Conservation (phyloP, 2,797 vertebrate species). For the Phrynocephalus guinanensis region DNA sequence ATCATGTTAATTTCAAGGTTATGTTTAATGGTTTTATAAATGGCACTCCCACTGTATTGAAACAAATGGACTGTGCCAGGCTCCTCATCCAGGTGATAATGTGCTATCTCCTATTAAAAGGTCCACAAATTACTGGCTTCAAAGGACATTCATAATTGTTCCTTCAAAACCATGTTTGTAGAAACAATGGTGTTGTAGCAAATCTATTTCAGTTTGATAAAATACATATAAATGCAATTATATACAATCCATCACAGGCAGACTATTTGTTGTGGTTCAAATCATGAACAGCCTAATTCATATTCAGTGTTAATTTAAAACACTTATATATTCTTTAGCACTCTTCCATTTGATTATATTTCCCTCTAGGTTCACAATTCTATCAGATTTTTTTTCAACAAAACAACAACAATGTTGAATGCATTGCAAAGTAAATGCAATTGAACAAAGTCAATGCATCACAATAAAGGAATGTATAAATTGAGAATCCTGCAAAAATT, state of each 20-base stretch:
- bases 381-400: neutral
- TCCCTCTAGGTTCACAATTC: slow-evolving; percentile 26
- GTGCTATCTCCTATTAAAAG: slow-evolving; percentile 62
- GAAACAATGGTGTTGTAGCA: slow-evolving; percentile 58
- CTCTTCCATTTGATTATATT: slow-evolving; percentile 42
- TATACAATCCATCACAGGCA: slow-evolving; percentile 57
- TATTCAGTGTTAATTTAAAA: slow-evolving; percentile 64
- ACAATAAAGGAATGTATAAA: too few relatives aligned
- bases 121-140: slow-evolving; percentile 57
- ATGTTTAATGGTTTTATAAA: slow-evolving; percentile 69
- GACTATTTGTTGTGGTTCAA: slow-evolving; percentile 62
- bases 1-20: slow-evolving; percentile 72
- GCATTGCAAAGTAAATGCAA: too few relatives aligned
- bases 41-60: slow-evolving; percentile 54
- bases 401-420: too few relatives aligned
- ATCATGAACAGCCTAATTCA: slow-evolving; percentile 65
- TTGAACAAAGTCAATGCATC: too few relatives aligned
- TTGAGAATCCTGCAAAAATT: too few relatives aligned
- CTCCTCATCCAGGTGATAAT: slow-evolving; percentile 68
- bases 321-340: slow-evolving; percentile 34
- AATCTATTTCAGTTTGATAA: slow-evolving; percentile 65
- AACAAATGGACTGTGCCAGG: slow-evolving; percentile 45
- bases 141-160: slow-evolving; percentile 68
- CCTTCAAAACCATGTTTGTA: slow-evolving; percentile 67
- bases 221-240: slow-evolving; percentile 52